Conservation (phyloP, 2,797 vertebrate genomes). For the Schizothorax lantsangensis region DNA sequence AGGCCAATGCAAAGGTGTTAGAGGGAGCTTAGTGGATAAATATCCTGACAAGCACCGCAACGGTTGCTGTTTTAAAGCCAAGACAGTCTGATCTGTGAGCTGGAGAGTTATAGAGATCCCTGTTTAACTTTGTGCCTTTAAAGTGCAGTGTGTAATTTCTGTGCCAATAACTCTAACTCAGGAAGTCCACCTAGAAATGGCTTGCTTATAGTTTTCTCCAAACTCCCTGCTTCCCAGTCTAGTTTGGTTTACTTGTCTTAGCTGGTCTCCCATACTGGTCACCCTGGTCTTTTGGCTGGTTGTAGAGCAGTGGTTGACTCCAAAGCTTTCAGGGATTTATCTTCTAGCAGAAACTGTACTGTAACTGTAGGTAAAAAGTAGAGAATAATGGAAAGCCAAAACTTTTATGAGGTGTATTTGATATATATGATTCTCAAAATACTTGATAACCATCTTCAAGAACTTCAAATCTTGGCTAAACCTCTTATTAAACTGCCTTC, state of each 20-base stretch:
- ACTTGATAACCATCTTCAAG: constrained; percentile 20
- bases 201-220: not conserved
- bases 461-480: constrained; percentile 13
- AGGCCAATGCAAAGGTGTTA: constrained; percentile 31
- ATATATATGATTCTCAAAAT: constrained; percentile 7
- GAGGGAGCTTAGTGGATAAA: constrained; percentile 18
- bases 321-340: not conserved
- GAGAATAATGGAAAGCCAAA: constrained; percentile 2
- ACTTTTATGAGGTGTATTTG: not conserved
- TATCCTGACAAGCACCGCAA: constrained; percentile 19
- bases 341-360: not conserved
- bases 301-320: not conserved
- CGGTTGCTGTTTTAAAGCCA: constrained; percentile 28
- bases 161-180: not conserved
- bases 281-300: not conserved
- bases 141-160: not conserved
- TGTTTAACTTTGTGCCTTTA: constrained; percentile 14
- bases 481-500: not conserved
- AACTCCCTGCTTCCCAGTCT: not conserved
- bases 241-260: not conserved
- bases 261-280: not conserved
- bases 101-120: not conserved
- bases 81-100: constrained; percentile 4
- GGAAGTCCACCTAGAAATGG: not conserved
- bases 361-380: not conserved